Evolutionary conservation across 2,113 vertebrate species (phyloP).

Genomic region (Ginglymostoma cirratum): DNA sequence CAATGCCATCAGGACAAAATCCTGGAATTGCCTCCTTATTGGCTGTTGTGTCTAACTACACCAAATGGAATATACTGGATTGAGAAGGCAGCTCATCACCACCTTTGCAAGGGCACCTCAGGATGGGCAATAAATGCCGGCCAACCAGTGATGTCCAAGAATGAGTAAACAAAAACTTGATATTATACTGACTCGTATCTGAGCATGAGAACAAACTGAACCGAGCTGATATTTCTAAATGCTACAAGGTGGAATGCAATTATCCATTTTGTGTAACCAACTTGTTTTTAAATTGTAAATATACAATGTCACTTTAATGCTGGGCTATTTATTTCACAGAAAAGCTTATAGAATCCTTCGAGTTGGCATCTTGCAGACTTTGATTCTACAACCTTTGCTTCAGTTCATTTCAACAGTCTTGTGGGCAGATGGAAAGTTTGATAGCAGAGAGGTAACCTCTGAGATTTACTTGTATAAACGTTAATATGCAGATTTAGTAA

Average conservation of each 20-base stretch:
- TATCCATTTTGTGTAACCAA: slow-evolving; percentile 40
- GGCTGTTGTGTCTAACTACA: no score
- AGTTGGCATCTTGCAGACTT: slow-evolving; percentile 29
- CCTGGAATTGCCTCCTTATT: no score
- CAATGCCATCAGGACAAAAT: no score
- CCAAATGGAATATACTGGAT: no score
- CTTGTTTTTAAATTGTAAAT: slow-evolving; percentile 51
- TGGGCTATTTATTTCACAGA: slow-evolving; percentile 20
- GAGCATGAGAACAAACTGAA: neutral
- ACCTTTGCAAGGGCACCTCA: no score
- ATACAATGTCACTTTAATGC: neutral
- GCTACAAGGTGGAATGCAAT: slow-evolving; percentile 5
- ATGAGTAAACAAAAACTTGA: neutral
- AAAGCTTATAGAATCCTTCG: slow-evolving; percentile 33
- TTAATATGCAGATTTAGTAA: neutral
- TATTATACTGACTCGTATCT: neutral
- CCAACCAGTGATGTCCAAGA: no score
- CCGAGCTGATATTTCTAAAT: neutral
- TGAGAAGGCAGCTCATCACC: no score
- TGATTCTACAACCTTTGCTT: slow-evolving; percentile 31
- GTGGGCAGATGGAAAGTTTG: slow-evolving; percentile 32
- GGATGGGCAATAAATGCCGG: no score
- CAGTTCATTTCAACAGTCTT: slow-evolving; percentile 27
- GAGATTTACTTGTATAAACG: neutral
- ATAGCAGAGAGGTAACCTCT: slow-evolving; percentile 14